Evolutionary conservation across 2,113 vertebrate species (phyloP).

Genomic region (Cheilinus undulatus): DNA sequence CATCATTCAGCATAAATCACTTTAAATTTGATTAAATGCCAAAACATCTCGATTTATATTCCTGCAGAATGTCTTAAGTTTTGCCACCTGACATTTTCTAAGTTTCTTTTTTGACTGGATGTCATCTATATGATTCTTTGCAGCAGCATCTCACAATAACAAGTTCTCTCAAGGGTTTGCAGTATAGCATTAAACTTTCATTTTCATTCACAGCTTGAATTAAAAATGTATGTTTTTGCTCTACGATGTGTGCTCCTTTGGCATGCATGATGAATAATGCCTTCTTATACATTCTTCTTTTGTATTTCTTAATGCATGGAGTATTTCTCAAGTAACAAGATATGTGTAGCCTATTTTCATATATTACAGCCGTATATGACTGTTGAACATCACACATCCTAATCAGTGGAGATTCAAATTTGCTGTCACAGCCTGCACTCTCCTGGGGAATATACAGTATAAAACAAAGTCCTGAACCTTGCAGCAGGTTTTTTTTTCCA

Average conservation of each 20-base stretch:
- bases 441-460: not conserved
- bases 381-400: not conserved
- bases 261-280: conserved; percentile 10
- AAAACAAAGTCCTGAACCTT: not conserved
- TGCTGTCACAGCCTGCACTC: not conserved
- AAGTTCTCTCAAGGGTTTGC: conserved; percentile 46
- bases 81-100: too few relatives aligned
- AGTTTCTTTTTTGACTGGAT: too few relatives aligned
- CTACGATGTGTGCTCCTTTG: not conserved
- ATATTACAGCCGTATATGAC: not conserved
- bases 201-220: conserved; percentile 48
- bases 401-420: not conserved
- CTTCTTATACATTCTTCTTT: not conserved
- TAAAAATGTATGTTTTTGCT: conserved; percentile 55
- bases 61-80: fast-evolving
- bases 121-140: conserved; percentile 17
- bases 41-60: conserved; percentile 14
- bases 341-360: not conserved
- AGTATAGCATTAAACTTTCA: conserved; percentile 43
- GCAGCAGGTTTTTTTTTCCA: not conserved
- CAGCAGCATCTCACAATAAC: conserved; percentile 41
- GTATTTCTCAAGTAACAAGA: not conserved
- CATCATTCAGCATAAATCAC: conserved; percentile 10
- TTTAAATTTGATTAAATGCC: conserved; percentile 26
- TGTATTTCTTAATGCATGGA: not conserved